Conservation (phyloP, 1,140 invertebrate genomes). For the Phthorimaea operculella region DNA sequence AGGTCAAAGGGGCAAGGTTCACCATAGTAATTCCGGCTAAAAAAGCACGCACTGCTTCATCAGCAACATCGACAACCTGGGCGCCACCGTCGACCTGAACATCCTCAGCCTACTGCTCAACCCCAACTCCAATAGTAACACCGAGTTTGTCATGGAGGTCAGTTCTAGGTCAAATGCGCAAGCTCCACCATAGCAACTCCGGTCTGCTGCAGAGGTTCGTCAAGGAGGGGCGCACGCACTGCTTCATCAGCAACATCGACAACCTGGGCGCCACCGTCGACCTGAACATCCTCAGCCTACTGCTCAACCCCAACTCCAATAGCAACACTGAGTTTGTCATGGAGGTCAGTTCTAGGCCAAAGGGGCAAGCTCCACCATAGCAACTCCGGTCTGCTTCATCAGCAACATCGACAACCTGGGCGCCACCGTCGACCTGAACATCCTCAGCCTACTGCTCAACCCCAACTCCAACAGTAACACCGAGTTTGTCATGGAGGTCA, state of each 20-base stretch:
- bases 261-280: slow-evolving; percentile 99
- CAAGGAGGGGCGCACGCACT: slow-evolving; percentile 88
- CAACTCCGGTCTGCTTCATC: slow-evolving; percentile 92
- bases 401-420: slow-evolving; percentile 99
- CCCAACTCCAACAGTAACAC: slow-evolving; percentile 68
- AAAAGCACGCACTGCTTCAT: slow-evolving; percentile 98
- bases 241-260: slow-evolving; percentile 99
- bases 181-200: no score
- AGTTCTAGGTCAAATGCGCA: slow-evolving; percentile 93
- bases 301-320: slow-evolving; percentile 74
- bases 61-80: slow-evolving; percentile 99
- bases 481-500: slow-evolving; percentile 99
- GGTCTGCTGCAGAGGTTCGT: slow-evolving; percentile 93
- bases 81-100: slow-evolving; percentile 97
- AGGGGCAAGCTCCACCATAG: no score
- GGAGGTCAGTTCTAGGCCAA: slow-evolving; percentile 82
- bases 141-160: slow-evolving; percentile 99
- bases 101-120: slow-evolving; percentile 88
- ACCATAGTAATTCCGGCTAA: no score
- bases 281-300: slow-evolving; percentile 90
- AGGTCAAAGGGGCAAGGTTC: no score
- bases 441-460: slow-evolving; percentile 85
- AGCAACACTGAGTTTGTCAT: slow-evolving; percentile 92
- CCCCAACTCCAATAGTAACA: slow-evolving; percentile 65
- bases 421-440: slow-evolving; percentile 97